Evolutionary conservation across 1,140 invertebrate species (phyloP), one percentile per base, ranked within the genome.

Genomic region (Brachionus rubens): DNA sequence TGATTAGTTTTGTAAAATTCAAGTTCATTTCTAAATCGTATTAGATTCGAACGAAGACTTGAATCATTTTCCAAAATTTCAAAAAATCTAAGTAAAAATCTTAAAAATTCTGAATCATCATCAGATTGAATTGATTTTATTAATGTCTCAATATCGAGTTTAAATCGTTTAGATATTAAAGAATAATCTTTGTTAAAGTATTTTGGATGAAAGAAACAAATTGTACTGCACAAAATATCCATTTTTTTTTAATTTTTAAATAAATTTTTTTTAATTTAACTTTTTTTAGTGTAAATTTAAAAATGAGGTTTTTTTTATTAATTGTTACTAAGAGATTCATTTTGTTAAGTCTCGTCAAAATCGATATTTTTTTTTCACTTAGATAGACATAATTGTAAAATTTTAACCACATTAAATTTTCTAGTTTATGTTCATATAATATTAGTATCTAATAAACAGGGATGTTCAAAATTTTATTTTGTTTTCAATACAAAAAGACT

Each of bases 101-200:
- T 19, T 26, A 65, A 65, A 41, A 65, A 65, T 12, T 46, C 14
- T 3, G 16, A 21, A 1, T 21, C 36, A 4, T 65, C 59, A 0
- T 65, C 36, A 10, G 26, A 7, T 2, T 21, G 24, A 5, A 19
- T 21, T 12, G 59, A 19, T 24, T 46, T 65, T 1, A 43, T 24
- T 2, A 43, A 28, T 4, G 59, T 26, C 24, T 65, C 36, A n/a
- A 65, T 65, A 10, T 65, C 59, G 10, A 28, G 14, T 41, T 65
- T 65, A 14, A 65, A 65, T 24, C 24, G 36, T 12, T 16, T 24
- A 19, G 36, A 16, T 65, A 65, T 43, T 43, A 43, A 36, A 21
- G 24, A 12, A 46, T 65, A 65, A 16, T 65, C 59, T 10, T 65
- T 65, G 40, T 65, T 46, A 28, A 43, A 65, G 24, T 65, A 65